A percentile compares a stretch with the other conserved stretches of the same genome.
Evolutionary conservation across 2,888 invertebrate species (phyloP).

Genomic region (Diadromus collaris): DNA sequence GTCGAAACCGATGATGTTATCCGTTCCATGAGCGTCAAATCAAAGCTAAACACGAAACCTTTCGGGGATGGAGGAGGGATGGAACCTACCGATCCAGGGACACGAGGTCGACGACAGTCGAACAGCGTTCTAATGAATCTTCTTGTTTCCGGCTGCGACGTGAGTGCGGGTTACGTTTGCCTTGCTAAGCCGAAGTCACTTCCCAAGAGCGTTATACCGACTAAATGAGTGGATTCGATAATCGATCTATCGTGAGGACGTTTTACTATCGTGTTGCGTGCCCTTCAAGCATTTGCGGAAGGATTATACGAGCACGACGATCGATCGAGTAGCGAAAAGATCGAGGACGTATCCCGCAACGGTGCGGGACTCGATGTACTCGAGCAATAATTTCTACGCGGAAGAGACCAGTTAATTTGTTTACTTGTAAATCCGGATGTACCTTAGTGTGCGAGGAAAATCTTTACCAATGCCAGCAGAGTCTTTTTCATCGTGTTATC

Average conservation of each 20-base stretch:
- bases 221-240: conserved; percentile 70
- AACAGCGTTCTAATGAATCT: conserved; percentile 96
- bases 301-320: conserved; percentile 6
- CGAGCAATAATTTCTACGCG: conserved; percentile 14
- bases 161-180: conserved; percentile 95
- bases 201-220: conserved; percentile 72
- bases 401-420: conserved; percentile 9
- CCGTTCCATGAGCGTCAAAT: conserved; percentile 28
- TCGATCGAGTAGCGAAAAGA: background rate
- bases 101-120: conserved; percentile 81
- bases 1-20: conserved; percentile 23
- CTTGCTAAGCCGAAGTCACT: conserved; percentile 82
- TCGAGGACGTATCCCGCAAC: background rate
- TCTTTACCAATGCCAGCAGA: conserved; percentile 23
- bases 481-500: conserved; percentile 3
- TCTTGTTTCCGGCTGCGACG: conserved; percentile 97
- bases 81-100: conserved; percentile 62
- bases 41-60: conserved; percentile 79
- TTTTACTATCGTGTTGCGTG: conserved; percentile 10
- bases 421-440: conserved; percentile 10
- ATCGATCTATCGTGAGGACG: conserved; percentile 12
- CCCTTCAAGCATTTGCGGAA: conserved; percentile 7
- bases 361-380: background rate
- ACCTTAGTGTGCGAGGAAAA: conserved; percentile 17
- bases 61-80: conserved; percentile 80